Percentiles rank a stretch among this genome's conserved stretches.
phyloP scores from a whole-genome alignment of 2,113 vertebrate genomes.

The Felis catus region F.catus_Fca126_mat1.0 CM031414.1:129322001-129322500 shows the following conservation, averaged over 20 bases:
- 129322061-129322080: constrained; percentile 69
- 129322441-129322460: not conserved
- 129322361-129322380: not conserved
- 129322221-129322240: constrained; percentile 49
- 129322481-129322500: not conserved
- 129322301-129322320: not conserved
- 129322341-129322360: not conserved
- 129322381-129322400: not conserved
- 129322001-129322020: constrained; percentile 80
- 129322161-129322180: constrained; percentile 72
- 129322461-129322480: not conserved
- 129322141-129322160: constrained; percentile 66
- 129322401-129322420: not conserved
- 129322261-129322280: constrained; percentile 33
- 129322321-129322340: constrained; percentile 2
- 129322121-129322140: constrained; percentile 67
- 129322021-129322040: constrained; percentile 77
- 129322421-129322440: not conserved
- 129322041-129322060: constrained; percentile 78
- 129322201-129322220: constrained; percentile 60
- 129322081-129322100: constrained; percentile 73
- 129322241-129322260: constrained; percentile 6
- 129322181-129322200: constrained; percentile 62
- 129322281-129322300: not conserved
- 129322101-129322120: constrained; percentile 72